These are phyloP conservation scores for Tuta absoluta DNA, from an alignment of 2,888 invertebrate species.

Conservation along the genomic window DNA sequence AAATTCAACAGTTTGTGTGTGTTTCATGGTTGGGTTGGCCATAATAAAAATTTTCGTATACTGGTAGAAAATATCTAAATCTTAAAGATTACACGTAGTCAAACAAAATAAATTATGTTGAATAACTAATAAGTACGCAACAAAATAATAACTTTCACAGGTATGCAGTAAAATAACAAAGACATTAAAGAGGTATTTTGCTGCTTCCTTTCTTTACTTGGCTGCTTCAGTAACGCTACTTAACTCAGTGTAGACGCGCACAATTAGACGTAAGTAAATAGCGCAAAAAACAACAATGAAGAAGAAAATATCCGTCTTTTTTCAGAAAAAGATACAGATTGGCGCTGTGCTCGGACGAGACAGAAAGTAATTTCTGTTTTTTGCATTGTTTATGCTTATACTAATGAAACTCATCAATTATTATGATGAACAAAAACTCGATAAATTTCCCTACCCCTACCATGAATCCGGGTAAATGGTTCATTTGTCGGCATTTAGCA, in stretches of 20 bases:
- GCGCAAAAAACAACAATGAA: constrained; percentile 15
- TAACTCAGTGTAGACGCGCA: neutral
- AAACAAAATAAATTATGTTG: no score
- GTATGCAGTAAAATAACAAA: no score
- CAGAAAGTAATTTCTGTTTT: constrained; percentile 2
- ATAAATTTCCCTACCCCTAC: constrained; percentile 30
- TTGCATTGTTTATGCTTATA: neutral
- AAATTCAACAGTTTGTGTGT: no score
- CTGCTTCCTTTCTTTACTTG: no score
- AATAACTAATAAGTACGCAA: no score
- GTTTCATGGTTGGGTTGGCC: no score
- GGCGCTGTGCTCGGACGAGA: neutral
- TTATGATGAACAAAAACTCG: constrained; percentile 35
- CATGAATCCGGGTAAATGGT: constrained; percentile 34
- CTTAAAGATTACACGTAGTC: no score
- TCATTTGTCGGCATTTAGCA: constrained; percentile 37
- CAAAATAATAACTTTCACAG: no score
- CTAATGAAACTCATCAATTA: constrained; percentile 38
- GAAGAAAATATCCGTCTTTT: constrained; percentile 7
- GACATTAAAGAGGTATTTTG: no score
- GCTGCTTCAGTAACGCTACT: neutral
- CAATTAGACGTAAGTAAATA: constrained; percentile 13
- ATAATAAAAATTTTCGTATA: no score
- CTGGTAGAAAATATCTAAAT: no score
- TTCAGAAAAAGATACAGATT: constrained; percentile 5